Conservation (phyloP, 1,140 invertebrate genomes). For the Nylanderia fulva region DNA sequence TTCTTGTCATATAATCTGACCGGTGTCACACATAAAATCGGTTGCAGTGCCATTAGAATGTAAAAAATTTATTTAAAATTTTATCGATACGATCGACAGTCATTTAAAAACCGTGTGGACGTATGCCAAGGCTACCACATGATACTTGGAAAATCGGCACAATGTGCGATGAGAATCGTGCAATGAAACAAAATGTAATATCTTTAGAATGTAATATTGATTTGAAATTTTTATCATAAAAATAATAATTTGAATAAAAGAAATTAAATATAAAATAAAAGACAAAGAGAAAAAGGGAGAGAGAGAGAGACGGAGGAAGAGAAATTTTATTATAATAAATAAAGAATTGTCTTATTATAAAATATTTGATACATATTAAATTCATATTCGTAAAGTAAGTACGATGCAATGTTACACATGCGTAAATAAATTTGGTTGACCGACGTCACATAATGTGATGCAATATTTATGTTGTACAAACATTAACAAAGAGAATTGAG, state of each 20-base stretch:
- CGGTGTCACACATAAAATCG: background rate
- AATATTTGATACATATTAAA: conserved; percentile 9
- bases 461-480: conserved; percentile 6
- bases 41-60: too few species aligned
- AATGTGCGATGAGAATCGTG: conserved; percentile 9
- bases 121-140: background rate
- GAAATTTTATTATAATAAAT: background rate
- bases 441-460: background rate
- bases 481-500: conserved; percentile 43
- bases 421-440: conserved; percentile 23
- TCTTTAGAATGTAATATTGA: background rate
- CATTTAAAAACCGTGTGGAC: conserved; percentile 47
- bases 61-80: background rate
- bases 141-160: background rate
- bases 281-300: background rate
- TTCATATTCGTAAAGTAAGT: background rate
- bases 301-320: background rate
- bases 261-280: background rate
- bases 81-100: conserved; percentile 5
- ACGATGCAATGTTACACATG: background rate
- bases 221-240: background rate
- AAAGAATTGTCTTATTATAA: background rate
- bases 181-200: background rate
- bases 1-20: background rate
- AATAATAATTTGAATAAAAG: background rate